Evolutionary conservation across 2,113 vertebrate species (phyloP), one percentile per base, ranked within the genome.

Genomic region (Nymphicus hollandicus): DNA sequence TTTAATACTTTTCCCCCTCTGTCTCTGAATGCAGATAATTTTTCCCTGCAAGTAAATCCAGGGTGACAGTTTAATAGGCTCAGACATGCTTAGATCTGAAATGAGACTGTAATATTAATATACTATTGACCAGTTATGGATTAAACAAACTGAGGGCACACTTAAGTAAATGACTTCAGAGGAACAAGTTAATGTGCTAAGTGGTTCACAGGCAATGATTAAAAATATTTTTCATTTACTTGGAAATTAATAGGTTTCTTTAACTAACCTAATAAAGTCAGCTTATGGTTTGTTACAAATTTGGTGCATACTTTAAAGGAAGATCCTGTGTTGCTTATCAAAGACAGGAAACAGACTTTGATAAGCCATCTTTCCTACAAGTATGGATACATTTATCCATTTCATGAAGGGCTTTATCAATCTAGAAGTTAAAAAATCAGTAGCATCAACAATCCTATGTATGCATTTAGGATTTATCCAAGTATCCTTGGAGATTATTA

Each of bases 11-110:
- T 96, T 96, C 89, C 93, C 81, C 89, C 84, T 95, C 97, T 97
- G 81, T 97, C 96, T 96, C 92, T 97, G 93, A 97, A 96, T 94
- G 81, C 88, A 94, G 97, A 97, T 97, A 96, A 96, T 97, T 96
- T 97, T 96, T 96, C 58, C 79, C 87, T 82, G 92, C 71, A 90
- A 98, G 97, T 98, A 98, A 99, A 99, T 98, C 97, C 96, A 96
- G 85, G 97, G 88, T 98, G 98, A 98, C 98, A 98, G 97, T 98
- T 98, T 98, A 98, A 98, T 98, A 97, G 97, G 96, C 95, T 97
- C 93, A 98, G 96, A 98, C 97, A 97, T 97, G 96, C 96, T 97
- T 95, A 97, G 96, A 96, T 97, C 97, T 44, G 2, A 94, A 98
- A 98, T 97, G 96, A 97, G 92, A 93, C 97, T 93, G 91, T 98